A percentile compares a stretch with the other conserved stretches of the same genome.
phyloP scores from a whole-genome alignment of 2,113 vertebrate genomes.

The Hystrix cristata region DNA sequence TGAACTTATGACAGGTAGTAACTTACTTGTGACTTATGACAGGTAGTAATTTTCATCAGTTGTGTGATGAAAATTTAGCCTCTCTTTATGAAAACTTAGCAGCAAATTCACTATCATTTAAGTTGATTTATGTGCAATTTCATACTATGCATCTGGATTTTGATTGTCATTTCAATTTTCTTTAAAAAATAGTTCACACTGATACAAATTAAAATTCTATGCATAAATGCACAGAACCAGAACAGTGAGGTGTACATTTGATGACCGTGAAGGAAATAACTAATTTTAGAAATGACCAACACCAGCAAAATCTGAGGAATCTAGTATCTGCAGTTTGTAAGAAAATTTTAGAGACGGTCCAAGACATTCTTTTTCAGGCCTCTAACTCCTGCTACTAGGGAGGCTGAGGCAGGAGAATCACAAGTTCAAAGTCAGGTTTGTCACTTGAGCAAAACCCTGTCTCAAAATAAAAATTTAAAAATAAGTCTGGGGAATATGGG shows the following conservation, averaged over 20 bases:
- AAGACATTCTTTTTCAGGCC: background rate
- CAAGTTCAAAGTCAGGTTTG: background rate
- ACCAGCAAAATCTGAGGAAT: background rate
- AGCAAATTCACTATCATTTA: background rate
- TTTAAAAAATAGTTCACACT: background rate
- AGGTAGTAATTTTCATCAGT: background rate
- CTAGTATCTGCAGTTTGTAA: background rate
- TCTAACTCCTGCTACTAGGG: background rate
- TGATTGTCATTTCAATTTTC: conserved; percentile 18
- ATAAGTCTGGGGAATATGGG: background rate
- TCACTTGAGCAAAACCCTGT: background rate
- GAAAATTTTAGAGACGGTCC: background rate
- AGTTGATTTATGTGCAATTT: background rate
- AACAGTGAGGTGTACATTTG: background rate
- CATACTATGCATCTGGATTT: background rate
- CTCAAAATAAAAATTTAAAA: background rate
- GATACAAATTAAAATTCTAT: conserved; percentile 27
- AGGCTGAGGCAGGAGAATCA: background rate
- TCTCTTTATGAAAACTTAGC: background rate
- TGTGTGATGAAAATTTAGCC: background rate
- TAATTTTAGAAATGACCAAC: background rate
- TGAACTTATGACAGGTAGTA: background rate
- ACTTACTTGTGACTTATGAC: background rate
- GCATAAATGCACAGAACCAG: background rate
- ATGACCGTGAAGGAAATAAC: background rate